Conservation (phyloP, 2,888 invertebrate genomes). For the Mycalesis mineus region DNA sequence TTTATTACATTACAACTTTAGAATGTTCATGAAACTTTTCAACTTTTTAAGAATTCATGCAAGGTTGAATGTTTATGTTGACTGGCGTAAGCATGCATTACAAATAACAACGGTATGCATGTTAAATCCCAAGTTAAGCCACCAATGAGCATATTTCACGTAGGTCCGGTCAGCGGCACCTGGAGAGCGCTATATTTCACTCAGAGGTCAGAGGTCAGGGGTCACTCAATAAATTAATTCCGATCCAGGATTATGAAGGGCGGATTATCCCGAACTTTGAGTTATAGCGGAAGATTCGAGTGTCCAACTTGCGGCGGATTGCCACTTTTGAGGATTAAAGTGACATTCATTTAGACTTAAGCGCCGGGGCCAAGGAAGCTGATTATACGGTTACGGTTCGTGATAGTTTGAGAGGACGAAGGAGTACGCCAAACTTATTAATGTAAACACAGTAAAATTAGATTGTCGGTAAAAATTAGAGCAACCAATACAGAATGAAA, state of each 20-base stretch:
- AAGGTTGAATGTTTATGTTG: neutral
- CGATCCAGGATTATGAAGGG: slow-evolving; percentile 53
- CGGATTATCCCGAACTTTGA: slow-evolving; percentile 50
- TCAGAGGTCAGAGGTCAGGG: slow-evolving; percentile 39
- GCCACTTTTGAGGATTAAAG: slow-evolving; percentile 44
- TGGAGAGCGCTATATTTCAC: slow-evolving; percentile 40
- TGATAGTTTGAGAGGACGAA: too few species aligned
- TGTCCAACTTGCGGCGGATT: slow-evolving; percentile 40
- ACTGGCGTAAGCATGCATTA: too few species aligned
- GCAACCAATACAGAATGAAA: too few species aligned
- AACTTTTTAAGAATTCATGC: too few species aligned
- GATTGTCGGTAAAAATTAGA: too few species aligned
- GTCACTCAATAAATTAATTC: slow-evolving; percentile 53
- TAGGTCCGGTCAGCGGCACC: slow-evolving; percentile 2
- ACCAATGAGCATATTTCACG: slow-evolving; percentile 2
- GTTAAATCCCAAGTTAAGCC: neutral
- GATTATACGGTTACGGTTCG: neutral
- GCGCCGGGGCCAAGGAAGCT: neutral
- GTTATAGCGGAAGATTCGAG: slow-evolving; percentile 43
- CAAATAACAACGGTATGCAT: too few species aligned
- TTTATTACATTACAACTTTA: too few species aligned
- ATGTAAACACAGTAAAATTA: too few species aligned
- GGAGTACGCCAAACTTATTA: too few species aligned
- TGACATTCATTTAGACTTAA: slow-evolving; percentile 35
- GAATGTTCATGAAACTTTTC: too few species aligned